Evolutionary conservation across 1,140 invertebrate species (phyloP).

Genomic region (Melanaphis sacchari): DNA sequence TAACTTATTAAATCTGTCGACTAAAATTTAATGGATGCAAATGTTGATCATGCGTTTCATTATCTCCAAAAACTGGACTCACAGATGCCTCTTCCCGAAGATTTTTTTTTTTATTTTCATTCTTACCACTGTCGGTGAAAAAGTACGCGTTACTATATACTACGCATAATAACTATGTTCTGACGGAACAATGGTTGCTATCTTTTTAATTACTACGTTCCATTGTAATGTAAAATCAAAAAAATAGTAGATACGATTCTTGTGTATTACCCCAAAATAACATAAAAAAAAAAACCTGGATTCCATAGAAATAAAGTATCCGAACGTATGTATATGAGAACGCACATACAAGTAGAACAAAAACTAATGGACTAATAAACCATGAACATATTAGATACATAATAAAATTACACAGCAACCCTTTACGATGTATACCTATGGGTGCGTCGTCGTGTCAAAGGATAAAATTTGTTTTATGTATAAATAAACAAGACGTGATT

Average conservation of each 20-base stretch:
- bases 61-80: not conserved
- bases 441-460: not conserved
- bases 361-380: not conserved
- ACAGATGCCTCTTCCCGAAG: not conserved
- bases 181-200: not conserved
- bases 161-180: not conserved
- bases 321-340: not conserved
- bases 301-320: not conserved
- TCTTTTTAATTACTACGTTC: slow-evolving; percentile 15
- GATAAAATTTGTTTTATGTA: not conserved
- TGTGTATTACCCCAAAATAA: not conserved
- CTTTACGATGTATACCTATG: not conserved
- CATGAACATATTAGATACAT: not conserved
- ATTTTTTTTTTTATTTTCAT: not conserved
- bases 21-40: not conserved
- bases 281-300: not conserved
- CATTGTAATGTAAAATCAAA: not conserved
- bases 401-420: not conserved
- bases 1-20: not conserved
- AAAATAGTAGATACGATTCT: not conserved
- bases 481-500: not conserved
- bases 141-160: not conserved
- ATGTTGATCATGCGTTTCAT: not conserved
- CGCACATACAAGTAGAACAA: not conserved
- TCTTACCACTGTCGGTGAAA: not conserved